These are phyloP conservation scores for Calycopis cecrops DNA, from an alignment of 1,140 invertebrate species.

Conservation along the genomic window DNA sequence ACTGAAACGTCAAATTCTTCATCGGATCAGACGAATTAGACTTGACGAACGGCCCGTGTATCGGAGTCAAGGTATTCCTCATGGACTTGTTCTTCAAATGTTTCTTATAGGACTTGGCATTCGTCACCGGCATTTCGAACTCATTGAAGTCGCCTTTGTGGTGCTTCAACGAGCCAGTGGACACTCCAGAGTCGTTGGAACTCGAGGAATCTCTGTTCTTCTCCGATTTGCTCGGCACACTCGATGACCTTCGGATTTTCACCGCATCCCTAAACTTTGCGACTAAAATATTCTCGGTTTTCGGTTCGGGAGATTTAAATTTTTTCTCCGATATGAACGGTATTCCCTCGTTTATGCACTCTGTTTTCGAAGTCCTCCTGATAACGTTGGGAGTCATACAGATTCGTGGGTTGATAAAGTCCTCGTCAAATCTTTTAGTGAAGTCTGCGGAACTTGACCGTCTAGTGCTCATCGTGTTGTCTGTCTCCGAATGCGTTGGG, in stretches of 20 bases:
- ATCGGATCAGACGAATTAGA: conserved; percentile 84
- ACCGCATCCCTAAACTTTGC: conserved; percentile 75
- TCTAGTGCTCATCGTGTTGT: conserved; percentile 55
- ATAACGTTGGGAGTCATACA: conserved; percentile 63
- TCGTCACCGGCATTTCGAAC: conserved; percentile 78
- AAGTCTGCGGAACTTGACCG: conserved; percentile 71
- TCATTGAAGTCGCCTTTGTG: conserved; percentile 78
- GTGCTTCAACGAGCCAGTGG: conserved; percentile 81
- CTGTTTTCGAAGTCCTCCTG: conserved; percentile 46
- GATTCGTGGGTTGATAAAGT: conserved; percentile 44
- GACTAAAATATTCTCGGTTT: conserved; percentile 55
- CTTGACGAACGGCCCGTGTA: conserved; percentile 79
- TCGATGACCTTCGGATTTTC: conserved; percentile 84
- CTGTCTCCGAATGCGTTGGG: conserved; percentile 57
- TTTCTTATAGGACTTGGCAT: conserved; percentile 70
- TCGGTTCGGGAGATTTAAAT: conserved; percentile 51
- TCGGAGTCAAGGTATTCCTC: conserved; percentile 65
- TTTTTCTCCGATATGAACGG: conserved; percentile 37
- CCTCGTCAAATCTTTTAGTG: conserved; percentile 61
- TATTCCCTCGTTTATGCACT: conserved; percentile 52
- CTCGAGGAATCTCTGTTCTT: conserved; percentile 88
- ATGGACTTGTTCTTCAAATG: conserved; percentile 62
- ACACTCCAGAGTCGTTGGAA: conserved; percentile 89
- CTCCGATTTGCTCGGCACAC: conserved; percentile 85
- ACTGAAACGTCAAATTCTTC: conserved; percentile 83